Base-by-base conservation (phyloP, 1,140 invertebrate species). In the Oreohelix idahoensis region DNA sequence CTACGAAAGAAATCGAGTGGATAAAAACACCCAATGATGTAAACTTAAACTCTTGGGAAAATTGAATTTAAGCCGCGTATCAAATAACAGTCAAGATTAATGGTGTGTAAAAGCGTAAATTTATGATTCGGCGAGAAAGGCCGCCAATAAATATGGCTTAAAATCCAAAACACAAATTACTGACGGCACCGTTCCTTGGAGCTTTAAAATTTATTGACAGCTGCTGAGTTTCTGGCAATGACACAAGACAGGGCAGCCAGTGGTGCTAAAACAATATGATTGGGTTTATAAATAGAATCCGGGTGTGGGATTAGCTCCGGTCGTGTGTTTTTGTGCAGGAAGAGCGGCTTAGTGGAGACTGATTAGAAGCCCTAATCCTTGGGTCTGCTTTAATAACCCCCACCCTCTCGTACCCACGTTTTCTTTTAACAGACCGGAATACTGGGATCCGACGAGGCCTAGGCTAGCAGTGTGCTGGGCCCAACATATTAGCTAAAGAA, bases 401-500 rank as follows among this genome's bases (percentile, higher is more conserved):
- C n/a, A 10, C 63, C 63, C 63, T 66, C 17, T 66, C 17, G 4
- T 13, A 29, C 63, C 63, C 63, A 66, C n/a, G 63, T 66, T 23
- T 32, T 58, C 53, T 58, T 58, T 4, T 58, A 20, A 58, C 26
- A 58, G 53, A 15, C 4, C 53, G 1, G 53, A 58, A n/a, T n/a
- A 58, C 53, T 4, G 4, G 26, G 53, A 4, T n/a, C 17, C 53
- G 5, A 58, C 8, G 1, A 10, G 20, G 53, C 8, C 8, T 5
- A 66, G n/a, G 29, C 63, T n/a, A 32, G 63, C 4, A 5, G 5
- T 11, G 63, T 66, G 63, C n/a, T 66, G 29, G 5, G 71, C 38
- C 42, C 23, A 74, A 74, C 39, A 74, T 84, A 84, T 84, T 75
- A 84, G 83, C 76, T 84, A 79, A 84, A 84, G 83, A 84, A 84